Base-by-base conservation (phyloP, 2,113 vertebrate species). In the Rhinogobius similis region DNA sequence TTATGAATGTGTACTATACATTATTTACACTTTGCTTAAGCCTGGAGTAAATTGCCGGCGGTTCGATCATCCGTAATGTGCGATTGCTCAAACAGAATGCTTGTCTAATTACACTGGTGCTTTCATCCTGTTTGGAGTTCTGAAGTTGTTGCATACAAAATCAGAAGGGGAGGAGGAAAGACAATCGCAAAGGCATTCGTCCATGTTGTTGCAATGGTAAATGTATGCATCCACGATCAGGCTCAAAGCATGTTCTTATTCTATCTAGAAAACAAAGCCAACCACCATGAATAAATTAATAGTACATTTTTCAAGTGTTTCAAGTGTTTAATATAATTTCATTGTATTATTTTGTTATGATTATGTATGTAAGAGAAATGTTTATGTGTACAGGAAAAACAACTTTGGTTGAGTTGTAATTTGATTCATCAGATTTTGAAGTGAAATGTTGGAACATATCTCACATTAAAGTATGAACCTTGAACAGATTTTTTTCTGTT, bases 21-120 rank as follows among this genome's bases (percentile, higher is more conserved):
- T 61, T 61, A 61, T 61, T 61, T 61, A 61, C 58, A 61, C 58
- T 61, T 61, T 36, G 58, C 58, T 61, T 36, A 38, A 61, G 58
- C 58, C 58, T 61, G 27, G 29, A 61, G 18, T 61, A 61, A 61
- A 61, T 61, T 61, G 58, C 58, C 10, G 27, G 8, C 29, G 29
- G 58, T 38, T 61, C 27, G 20, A 36, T 61, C 58, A 36, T 61
- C 58, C 29, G 58, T 61, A 61, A 36, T 36, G 29, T 61, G 29
- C 58, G 21, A 38, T 59, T n/a, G 58, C 58, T 61, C 18, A 21
- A 61, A 61, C 29, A 12, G 27, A 36, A 61, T 38, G 55, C 26
- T 32, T 18, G 14, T 61, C 58, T 61, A 61, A 61, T 61, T 61
- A 61, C 29, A 61, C 27, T 21, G 29, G 29, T 36, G 27, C 20